phyloP scores from a whole-genome alignment of 30 jellyfish, hydroid and myxozoan genomes.

The Pseudorhiza aurosa region DNA sequence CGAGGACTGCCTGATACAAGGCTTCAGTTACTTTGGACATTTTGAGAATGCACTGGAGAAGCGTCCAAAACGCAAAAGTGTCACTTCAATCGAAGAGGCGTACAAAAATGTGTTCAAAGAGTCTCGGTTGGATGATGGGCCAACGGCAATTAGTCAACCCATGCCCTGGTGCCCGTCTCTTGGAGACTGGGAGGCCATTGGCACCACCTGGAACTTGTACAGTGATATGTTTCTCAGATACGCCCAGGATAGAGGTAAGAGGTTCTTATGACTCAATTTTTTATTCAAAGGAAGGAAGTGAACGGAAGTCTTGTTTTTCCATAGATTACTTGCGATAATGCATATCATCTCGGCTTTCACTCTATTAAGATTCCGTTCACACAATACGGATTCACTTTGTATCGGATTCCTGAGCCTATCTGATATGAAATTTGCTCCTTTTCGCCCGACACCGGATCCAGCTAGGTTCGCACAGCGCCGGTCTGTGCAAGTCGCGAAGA shows the following conservation, averaged over 20 bases:
- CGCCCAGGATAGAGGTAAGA: not conserved
- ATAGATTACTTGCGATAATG: too few species aligned
- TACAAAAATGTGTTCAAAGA: not conserved
- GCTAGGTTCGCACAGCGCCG: too few species aligned
- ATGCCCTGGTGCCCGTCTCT: not conserved
- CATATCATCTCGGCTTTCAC: too few species aligned
- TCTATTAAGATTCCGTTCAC: too few species aligned
- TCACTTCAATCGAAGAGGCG: constrained; percentile 29
- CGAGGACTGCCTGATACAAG: constrained; percentile 40
- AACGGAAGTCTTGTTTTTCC: too few species aligned
- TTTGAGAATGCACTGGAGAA: constrained; percentile 13
- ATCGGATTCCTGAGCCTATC: too few species aligned
- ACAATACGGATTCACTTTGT: too few species aligned
- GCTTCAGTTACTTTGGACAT: constrained; percentile 9
- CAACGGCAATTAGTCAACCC: not conserved
- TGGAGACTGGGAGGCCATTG: not conserved
- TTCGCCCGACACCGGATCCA: too few species aligned
- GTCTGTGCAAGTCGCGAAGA: too few species aligned
- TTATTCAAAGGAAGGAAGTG: not conserved
- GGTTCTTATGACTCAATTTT: too few species aligned
- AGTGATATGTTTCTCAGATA: constrained; percentile 1
- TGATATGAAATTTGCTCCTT: too few species aligned
- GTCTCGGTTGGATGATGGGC: not conserved
- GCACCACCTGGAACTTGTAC: not conserved
- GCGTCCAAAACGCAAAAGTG: constrained; percentile 33